Base-by-base conservation (phyloP, 2,888 invertebrate genomes). In the Chirona hameri region DNA sequence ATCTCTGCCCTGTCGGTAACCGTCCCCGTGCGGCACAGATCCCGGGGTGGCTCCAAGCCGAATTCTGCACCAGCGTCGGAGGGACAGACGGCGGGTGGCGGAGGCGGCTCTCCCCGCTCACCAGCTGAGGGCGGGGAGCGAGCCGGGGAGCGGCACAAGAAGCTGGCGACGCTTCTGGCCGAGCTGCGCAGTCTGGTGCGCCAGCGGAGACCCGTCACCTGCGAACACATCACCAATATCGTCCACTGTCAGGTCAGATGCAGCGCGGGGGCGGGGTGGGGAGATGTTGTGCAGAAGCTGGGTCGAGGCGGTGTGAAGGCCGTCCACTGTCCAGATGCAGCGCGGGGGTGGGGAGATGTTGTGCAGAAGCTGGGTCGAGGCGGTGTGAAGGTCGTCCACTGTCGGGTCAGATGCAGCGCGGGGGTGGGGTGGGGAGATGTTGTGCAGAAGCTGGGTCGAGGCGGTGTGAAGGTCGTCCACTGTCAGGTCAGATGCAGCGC, bases 171-270 rank as follows among this genome's bases (percentile, higher is more conserved):
- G 24, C 76, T 76, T 24, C 76, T 76, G 24, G 14, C 24, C 39
- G 76, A 76, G 76, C 39, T 76, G 46, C 76, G 39, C 12, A 4
- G 9, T 14, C 3, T 76, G 76, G 76, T 76, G 24, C 76, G 76
- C 9, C 76, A 76, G 76, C 76, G 76, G 76, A 39, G 46, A 10
- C 24, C 76, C 5, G 76, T 76, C 76, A 76, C 76, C 76, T 76
- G 46, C 76, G 24, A 46, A 9, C 76, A 46, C 46, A 39, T 76
- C 46, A 76, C 76, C 24, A 31, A 76, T 39, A 76, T 76, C 46
- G 76, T 76, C 76, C 39, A 46, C 12, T 76, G 76, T 21, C 39
- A 39, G 76, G 76, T 76, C 39, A 27, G 76, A n/a, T 31, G 27
- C 29, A 29, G 14, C 27, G 29, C 29, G 14, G 69, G 12, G 29